Conservation (phyloP, 2,888 invertebrate species). For the Gibbula magus region DNA sequence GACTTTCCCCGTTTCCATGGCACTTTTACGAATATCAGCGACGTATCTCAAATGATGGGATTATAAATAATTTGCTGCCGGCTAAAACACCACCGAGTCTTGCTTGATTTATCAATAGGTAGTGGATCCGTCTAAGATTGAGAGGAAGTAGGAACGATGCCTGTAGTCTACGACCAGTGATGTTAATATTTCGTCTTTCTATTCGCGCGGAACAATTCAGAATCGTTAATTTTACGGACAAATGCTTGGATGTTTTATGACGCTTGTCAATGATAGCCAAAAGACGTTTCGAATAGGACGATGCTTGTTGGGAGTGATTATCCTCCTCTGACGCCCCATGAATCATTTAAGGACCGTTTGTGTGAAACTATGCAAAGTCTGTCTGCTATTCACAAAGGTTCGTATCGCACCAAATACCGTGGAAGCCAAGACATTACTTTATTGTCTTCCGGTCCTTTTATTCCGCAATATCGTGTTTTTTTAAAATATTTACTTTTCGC, state of each 20-base stretch:
- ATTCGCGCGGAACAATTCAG: background rate
- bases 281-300: background rate
- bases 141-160: background rate
- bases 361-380: conserved; percentile 6
- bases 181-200: background rate
- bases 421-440: background rate
- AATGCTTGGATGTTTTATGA: conserved; percentile 8
- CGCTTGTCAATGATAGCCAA: background rate
- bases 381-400: background rate
- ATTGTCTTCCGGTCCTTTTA: too few species aligned
- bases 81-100: background rate
- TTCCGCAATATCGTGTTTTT: too few species aligned
- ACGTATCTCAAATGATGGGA: background rate
- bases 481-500: too few species aligned
- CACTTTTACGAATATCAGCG: background rate
- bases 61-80: conserved; percentile 1
- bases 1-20: too few species aligned
- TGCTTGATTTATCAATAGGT: background rate
- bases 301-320: background rate
- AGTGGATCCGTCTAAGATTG: background rate
- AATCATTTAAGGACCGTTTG: background rate
- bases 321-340: background rate
- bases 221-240: conserved; percentile 10
- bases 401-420: background rate
- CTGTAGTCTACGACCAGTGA: background rate